A percentile compares a stretch with the other conserved stretches of the same genome.
These are phyloP conservation scores for Tetragnatha montana DNA, from an alignment of 2,888 invertebrate genomes.

Conservation along the genomic window DNA sequence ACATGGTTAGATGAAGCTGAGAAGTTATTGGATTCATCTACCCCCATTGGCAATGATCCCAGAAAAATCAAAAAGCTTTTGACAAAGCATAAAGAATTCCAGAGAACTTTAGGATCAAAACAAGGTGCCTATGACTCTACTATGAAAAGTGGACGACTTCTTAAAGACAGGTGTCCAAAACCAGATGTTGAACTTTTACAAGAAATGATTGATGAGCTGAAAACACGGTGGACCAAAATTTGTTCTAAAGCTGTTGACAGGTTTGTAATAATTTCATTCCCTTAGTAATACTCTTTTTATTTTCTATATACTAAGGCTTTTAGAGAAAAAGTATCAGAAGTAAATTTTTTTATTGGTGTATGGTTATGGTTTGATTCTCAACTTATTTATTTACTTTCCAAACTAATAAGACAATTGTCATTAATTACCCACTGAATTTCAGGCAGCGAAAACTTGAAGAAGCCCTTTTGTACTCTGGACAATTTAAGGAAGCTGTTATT, in stretches of 20 bases:
- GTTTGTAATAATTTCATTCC: conserved; percentile 72
- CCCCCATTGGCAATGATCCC: conserved; percentile 88
- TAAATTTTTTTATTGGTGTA: no score
- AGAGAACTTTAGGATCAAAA: conserved; percentile 90
- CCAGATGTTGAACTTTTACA: conserved; percentile 88
- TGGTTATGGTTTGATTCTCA: no score
- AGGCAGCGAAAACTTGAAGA: conserved; percentile 96
- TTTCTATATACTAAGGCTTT: no score
- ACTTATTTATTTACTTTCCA: not conserved
- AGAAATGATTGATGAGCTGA: conserved; percentile 90
- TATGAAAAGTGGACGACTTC: conserved; percentile 89
- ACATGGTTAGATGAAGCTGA: conserved; percentile 94
- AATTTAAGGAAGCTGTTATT: conserved; percentile 96
- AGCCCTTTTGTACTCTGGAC: conserved; percentile 94
- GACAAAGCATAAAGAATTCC: conserved; percentile 93
- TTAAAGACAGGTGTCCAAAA: conserved; percentile 96
- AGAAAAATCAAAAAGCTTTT: conserved; percentile 88
- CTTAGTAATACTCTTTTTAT: no score
- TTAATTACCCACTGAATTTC: conserved; percentile 43
- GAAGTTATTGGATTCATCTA: conserved; percentile 85
- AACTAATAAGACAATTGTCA: not conserved
- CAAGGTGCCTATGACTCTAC: conserved; percentile 90
- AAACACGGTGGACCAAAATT: conserved; percentile 93
- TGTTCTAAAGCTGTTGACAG: conserved; percentile 96
- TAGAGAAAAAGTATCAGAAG: no score